A percentile compares a stretch with the other conserved stretches of the same genome.
Conservation (phyloP, 2,888 invertebrate genomes). For the Fragum sueziense region DNA sequence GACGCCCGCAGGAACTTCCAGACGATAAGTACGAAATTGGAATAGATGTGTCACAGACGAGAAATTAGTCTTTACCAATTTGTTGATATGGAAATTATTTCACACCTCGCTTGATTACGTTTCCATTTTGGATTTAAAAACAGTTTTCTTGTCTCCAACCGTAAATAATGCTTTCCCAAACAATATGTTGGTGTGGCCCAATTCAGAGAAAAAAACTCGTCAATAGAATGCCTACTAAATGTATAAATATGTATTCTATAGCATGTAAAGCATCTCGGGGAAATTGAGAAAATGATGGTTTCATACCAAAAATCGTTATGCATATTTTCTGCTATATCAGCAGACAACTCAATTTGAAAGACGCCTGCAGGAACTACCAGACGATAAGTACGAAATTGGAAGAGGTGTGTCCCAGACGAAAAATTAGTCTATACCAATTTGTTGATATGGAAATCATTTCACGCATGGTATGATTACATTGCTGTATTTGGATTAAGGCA, state of each 20-base stretch:
- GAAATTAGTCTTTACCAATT: neutral
- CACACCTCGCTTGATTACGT: neutral
- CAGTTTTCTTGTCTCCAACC: too few species aligned
- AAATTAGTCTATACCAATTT: neutral
- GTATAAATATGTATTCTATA: too few species aligned
- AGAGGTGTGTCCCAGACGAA: neutral
- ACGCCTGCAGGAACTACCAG: neutral
- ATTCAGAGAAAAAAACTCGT: too few species aligned
- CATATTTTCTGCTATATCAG: neutral
- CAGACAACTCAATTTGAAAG: neutral
- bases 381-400: neutral
- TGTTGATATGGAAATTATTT: neutral
- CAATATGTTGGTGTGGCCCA: too few species aligned
- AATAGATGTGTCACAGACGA: neutral
- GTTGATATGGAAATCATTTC: neutral
- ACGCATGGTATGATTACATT: neutral
- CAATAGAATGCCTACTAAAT: too few species aligned
- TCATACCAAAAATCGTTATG: neutral
- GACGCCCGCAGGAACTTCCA: neutral
- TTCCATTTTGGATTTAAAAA: too few species aligned
- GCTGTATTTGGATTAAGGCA: too few species aligned
- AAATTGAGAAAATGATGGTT: too few species aligned
- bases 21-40: neutral
- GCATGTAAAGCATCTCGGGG: too few species aligned
- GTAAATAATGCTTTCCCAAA: too few species aligned